Base-by-base conservation (phyloP, 1,140 invertebrate species). In the Aphis craccivora region DNA sequence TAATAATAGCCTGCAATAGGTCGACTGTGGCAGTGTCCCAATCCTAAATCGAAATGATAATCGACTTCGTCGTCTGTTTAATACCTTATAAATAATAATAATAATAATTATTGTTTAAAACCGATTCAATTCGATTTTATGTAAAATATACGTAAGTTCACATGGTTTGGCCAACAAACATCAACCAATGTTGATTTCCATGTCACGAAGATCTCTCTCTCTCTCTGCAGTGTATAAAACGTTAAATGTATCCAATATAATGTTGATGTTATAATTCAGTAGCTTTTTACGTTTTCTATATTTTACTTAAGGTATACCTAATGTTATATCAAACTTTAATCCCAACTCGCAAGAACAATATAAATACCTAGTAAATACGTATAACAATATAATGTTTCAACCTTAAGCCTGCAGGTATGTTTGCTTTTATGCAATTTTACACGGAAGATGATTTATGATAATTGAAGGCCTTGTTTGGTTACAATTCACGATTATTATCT, bases 401-500 rank as follows among this genome's bases (percentile, higher is more conserved):
- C 90, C 90, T 83, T 51, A 91, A 91, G 37, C 35, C 3, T n/a
- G n/a, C n/a, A 40, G 37, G 37, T 45, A 76, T 8, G 4, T 43
- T 90, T 67, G 23, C 7, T 83, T 81, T 92, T 51, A 83, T 45
- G 45, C 11, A 25, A 83, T 92, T 92, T n/a, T 81, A 92, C 67
- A 30, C 67, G 90, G 90, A 83, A 92, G 67, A 92, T 83, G 23
- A 81, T 81, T 76, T 23, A 92, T 83, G 51, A 25, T 92, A 48
- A 81, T 83, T 92, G 90, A 92, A 92, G 90, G 90, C 6, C 90
- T 92, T 55, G 35, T 60, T 55, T 30, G 35, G 51, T 55, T 90
- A 90, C 53, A 14, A 90, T 90, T 43, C 43, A n/a, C 89, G 89
- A 90, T 90, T 43, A 40, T 90, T 90, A 90, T 90, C 89, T 90